Evolutionary conservation across 2,797 vertebrate genomes (phyloP), one percentile per base, ranked within the genome.

Genomic region (Anas georgica): DNA sequence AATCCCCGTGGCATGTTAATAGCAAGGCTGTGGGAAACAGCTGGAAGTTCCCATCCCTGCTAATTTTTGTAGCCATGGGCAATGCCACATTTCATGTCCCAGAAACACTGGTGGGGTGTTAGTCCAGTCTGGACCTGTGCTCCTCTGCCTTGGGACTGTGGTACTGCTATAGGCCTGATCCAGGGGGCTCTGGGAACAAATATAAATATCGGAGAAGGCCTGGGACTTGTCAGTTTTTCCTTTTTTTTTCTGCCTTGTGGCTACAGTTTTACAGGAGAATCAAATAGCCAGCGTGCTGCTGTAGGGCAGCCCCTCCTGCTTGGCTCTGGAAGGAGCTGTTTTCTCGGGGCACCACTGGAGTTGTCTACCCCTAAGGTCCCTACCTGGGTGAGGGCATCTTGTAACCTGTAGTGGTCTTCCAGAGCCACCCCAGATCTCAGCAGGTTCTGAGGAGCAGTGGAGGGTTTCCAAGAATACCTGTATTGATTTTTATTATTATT

Each of bases 401-500:
- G 5, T 48, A 20, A 62, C 22, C 23, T 41, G 5, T 3, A 35
- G 33, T 2, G 17, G 59, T 73, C 26, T 39, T 48, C 37, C 58
- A 31, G 55, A 35, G 7, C 64, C 66, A 9, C 5, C 55, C 55
- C 55, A 10, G 29, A 5, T 43, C 55, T 33, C 76, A 55, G 16
- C 7, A 7, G 28, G 21, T 75, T 10, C 56, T 54, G 10, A 62
- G 54, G 54, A 16, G 5, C 5, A 8, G 2, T 17, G 67, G 29
- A 20, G 15, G 31, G 11, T 86, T 92, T 52, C 26, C 73, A 83
- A 33, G 35, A 31, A 6, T 0, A 0, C 2, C 0, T 15, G 3
- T 10, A 1, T 21, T 3, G 37, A 1, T 26, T 50, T 50, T 25
- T 23, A 7, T 5, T 15, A 26, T 50, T 26, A 50, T 26, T 50